Evolutionary conservation across 2,113 vertebrate genomes (phyloP), one percentile per base, ranked within the genome.

Genomic region (Carollia perspicillata): DNA sequence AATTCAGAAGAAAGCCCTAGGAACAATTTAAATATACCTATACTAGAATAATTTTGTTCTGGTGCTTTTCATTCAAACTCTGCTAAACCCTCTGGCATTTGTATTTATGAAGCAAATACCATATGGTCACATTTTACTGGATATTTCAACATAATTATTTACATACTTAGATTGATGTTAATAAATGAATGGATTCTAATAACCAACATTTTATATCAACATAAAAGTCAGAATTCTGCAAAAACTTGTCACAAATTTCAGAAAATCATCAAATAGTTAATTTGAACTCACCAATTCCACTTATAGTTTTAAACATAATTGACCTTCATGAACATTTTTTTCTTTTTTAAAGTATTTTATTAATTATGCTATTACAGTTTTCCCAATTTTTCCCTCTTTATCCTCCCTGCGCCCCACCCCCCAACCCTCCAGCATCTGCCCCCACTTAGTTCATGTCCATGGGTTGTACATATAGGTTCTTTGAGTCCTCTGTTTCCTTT

Each of bases 241-340:
- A 96, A 97, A 97, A 90, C 75, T 33, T 51, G 65, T 96, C 89
- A 71, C 49, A 23, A 35, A 37, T 63, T 85, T 97, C 71, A 95
- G 55, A 87, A 10, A 74, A 63, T 93, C 65, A 74, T 96, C 40
- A 95, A 37, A 66, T 66, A 92, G 18, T 75, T 91, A 18, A 5
- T 78, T 97, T 95, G 89, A 89, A 35, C 60, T 37, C n/a, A 0
- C 47, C 42, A 65, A 93, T 80, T 60, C 84, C 14, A 83, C 35
- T 53, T 75, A 63, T 42, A 60, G 53, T 97, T 33, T 78, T 95
- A 85, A 86, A 94, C 90, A 40, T 84, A 90, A 96, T 40, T 80
- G 9, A 69, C 69, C 18, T 97, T 96, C 94, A 72, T 97, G 94
- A 90, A 51, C 60, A 85, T 93, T 96, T n/a, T n/a, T n/a, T n/a